These are phyloP conservation scores for Dynastes grantii DNA, from an alignment of 2,888 invertebrate species.

Conservation along the genomic window DNA sequence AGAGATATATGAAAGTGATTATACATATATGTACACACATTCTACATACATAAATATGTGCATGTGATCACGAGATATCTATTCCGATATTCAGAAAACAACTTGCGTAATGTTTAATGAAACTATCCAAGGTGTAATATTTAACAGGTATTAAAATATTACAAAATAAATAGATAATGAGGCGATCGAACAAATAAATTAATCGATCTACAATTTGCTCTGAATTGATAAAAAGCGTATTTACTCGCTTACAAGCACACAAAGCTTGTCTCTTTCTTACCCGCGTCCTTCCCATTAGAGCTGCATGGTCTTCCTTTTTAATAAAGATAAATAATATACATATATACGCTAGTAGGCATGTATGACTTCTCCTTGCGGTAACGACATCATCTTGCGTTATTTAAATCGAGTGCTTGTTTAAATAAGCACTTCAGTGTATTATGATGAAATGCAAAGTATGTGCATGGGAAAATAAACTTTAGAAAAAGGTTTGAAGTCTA, in stretches of 20 bases:
- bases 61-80: conserved; percentile 4
- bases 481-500: background rate
- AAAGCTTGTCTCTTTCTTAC: conserved; percentile 2
- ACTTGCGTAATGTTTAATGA: conserved; percentile 51
- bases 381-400: conserved; percentile 16
- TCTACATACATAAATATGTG: background rate
- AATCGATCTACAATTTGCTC: conserved; percentile 59
- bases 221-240: conserved; percentile 60
- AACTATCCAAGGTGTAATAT: conserved; percentile 52
- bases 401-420: conserved; percentile 37
- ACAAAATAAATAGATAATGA: conserved; percentile 55
- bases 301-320: background rate
- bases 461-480: background rate
- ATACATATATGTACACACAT: background rate
- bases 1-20: too few relatives aligned
- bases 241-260: conserved; percentile 43
- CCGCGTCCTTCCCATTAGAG: background rate
- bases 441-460: conserved; percentile 11
- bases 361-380: background rate
- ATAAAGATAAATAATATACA: conserved; percentile 8
- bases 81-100: conserved; percentile 39
- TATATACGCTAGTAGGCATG: background rate
- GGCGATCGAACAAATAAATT: conserved; percentile 59
- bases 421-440: conserved; percentile 23
- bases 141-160: conserved; percentile 55